These are phyloP conservation scores for Lepidotrigona ventralis DNA, from an alignment of 1,140 invertebrate species.

Conservation along the genomic window DNA sequence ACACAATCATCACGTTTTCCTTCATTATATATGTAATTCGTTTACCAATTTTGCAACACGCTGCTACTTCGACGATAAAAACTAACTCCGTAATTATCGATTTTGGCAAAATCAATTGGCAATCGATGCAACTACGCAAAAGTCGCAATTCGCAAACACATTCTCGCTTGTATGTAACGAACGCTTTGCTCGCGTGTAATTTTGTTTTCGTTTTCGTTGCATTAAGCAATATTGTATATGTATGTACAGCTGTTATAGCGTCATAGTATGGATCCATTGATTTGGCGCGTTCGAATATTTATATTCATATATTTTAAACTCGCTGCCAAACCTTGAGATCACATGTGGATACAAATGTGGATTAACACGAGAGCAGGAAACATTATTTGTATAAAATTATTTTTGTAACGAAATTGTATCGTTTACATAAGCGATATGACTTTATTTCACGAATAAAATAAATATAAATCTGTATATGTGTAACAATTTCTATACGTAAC, in stretches of 20 bases:
- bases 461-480: not conserved
- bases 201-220: conserved; percentile 13
- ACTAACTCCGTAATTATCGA: not conserved
- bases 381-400: not conserved
- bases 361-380: not conserved
- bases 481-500: not conserved
- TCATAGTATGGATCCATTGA: conserved; percentile 2
- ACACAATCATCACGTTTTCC: not conserved
- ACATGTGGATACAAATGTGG: not conserved
- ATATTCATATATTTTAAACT: not conserved
- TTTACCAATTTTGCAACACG: conserved; percentile 31
- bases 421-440: conserved; percentile 7
- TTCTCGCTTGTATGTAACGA: not conserved
- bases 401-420: not conserved
- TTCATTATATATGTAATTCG: conserved; percentile 25
- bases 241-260: conserved; percentile 21
- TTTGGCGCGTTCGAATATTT: conserved; percentile 41
- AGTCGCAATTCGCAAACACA: not conserved
- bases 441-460: not conserved
- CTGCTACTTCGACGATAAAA: not conserved
- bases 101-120: not conserved
- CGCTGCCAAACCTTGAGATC: conserved; percentile 2
- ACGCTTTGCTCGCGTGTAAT: not conserved
- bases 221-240: conserved; percentile 3
- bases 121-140: too few relatives aligned